Evolutionary conservation across 2,888 invertebrate genomes (phyloP), one percentile per base, ranked within the genome.

Genomic region (Hofmannophila pseudospretella): DNA sequence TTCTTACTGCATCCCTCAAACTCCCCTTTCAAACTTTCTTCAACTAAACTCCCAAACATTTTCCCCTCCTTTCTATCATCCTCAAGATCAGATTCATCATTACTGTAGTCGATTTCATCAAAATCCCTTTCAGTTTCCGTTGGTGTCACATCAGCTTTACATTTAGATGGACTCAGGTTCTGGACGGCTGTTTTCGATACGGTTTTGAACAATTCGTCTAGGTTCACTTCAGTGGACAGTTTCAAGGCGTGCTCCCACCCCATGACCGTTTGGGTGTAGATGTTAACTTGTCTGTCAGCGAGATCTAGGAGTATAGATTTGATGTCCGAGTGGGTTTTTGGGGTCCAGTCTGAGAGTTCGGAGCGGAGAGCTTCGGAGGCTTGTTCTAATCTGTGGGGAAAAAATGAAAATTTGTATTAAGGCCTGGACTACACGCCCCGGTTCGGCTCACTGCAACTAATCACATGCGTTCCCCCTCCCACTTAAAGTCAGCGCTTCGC

Each of bases 351-450:
- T 0, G 73, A 54, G 0, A 86, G 51, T 27, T 86, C 85, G 0
- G 80, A 73, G 0, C 85, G 69, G 0, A 85, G 54, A 0, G 84
- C 81, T 33, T 85, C 84, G 0, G 84, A 80, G 0, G 82, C 80
- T 47, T 84, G 85, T 7, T 82, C 82, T 28, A 86, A 42, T 36
- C 84, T 16, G 16, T 16, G 5, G n/a, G n/a, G n/a, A n/a, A n/a
- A n/a, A n/a, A n/a, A n/a, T n/a, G n/a, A n/a, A n/a, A n/a, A n/a
- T n/a, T n/a, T n/a, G n/a, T n/a, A n/a, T n/a, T n/a, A n/a, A n/a
- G n/a, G n/a, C n/a, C n/a, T n/a, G n/a, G n/a, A n/a, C n/a, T n/a
- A n/a, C n/a, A n/a, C n/a, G n/a, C n/a, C n/a, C n/a, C n/a, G n/a
- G n/a, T n/a, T n/a, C n/a, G n/a, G n/a, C n/a, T n/a, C n/a, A n/a